Percentiles rank a stretch among this genome's conserved stretches.
Evolutionary conservation across 2,797 vertebrate genomes (phyloP).

Genomic region (Melanotaenia nigrans): DNA sequence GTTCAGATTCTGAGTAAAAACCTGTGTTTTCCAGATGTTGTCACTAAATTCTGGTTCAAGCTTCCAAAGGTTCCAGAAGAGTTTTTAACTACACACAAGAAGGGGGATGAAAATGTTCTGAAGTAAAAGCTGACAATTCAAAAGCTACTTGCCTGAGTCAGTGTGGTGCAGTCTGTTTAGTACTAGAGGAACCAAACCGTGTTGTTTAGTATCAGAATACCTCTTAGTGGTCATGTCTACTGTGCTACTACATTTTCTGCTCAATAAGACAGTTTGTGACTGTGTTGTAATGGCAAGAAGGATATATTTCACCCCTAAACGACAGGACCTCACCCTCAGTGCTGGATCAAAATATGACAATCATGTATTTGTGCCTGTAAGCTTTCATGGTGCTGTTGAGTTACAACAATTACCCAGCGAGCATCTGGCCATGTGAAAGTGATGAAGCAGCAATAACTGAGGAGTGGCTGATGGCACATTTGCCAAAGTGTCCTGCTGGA

Average conservation of each 20-base stretch:
- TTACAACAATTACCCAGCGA: slow-evolving; percentile 37
- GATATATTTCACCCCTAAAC: slow-evolving; percentile 18
- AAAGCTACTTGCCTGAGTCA: slow-evolving; percentile 8
- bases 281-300: slow-evolving; percentile 13
- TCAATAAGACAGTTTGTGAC: neutral
- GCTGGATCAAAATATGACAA: slow-evolving; percentile 22
- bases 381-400: slow-evolving; percentile 29
- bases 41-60: neutral
- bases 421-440: slow-evolving; percentile 25
- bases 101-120: slow-evolving; percentile 4
- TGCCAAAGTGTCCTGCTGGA: slow-evolving; percentile 27
- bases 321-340: neutral
- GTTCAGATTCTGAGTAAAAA: slow-evolving; percentile 4
- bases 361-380: slow-evolving; percentile 16
- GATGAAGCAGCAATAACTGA: slow-evolving; percentile 45
- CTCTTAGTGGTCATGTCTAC: neutral
- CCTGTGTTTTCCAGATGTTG: neutral
- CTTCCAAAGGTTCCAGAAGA: neutral
- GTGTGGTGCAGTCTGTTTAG: neutral
- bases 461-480: slow-evolving; percentile 43
- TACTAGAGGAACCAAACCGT: slow-evolving; percentile 6
- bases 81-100: slow-evolving; percentile 7
- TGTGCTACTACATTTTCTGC: neutral
- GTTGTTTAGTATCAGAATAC: slow-evolving; percentile 14
- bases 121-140: slow-evolving; percentile 15